Percentiles rank a stretch among this genome's conserved stretches.
Conservation (phyloP, 1,140 invertebrate genomes). For the Lucilia cuprina region DNA sequence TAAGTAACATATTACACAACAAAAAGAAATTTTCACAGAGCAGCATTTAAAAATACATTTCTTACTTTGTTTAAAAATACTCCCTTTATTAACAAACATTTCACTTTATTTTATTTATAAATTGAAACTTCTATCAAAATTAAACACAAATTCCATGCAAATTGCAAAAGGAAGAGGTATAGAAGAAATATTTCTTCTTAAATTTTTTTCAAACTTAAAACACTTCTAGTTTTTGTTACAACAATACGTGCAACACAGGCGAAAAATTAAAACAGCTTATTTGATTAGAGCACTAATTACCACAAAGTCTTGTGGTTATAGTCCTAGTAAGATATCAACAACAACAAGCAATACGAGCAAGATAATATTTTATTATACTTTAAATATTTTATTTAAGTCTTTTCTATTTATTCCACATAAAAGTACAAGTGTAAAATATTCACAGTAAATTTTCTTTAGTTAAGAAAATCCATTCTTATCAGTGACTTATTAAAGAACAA, state of each 20-base stretch:
- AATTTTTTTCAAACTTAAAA: too few species aligned
- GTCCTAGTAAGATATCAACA: background rate
- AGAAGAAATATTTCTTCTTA: too few species aligned
- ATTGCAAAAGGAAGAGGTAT: background rate
- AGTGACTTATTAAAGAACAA: background rate
- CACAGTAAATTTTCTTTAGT: background rate
- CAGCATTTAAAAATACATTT: too few species aligned
- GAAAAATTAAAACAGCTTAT: constrained; percentile 41
- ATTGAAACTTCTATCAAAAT: background rate
- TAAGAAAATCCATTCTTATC: constrained; percentile 1
- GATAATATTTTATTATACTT: background rate
- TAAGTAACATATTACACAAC: too few species aligned
- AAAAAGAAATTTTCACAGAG: too few species aligned
- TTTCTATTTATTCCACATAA: too few species aligned
- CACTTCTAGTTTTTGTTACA: too few species aligned
- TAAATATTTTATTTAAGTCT: too few species aligned
- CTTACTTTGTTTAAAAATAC: too few species aligned
- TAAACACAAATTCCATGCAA: background rate
- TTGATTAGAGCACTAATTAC: constrained; percentile 42
- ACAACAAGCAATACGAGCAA: too few species aligned
- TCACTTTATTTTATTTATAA: background rate
- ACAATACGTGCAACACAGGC: background rate
- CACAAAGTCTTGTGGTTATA: constrained; percentile 25
- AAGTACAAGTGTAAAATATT: background rate
- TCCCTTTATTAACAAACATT: too few species aligned